Evolutionary conservation across 2,113 vertebrate genomes (phyloP).

Genomic region (Condylura cristata): DNA sequence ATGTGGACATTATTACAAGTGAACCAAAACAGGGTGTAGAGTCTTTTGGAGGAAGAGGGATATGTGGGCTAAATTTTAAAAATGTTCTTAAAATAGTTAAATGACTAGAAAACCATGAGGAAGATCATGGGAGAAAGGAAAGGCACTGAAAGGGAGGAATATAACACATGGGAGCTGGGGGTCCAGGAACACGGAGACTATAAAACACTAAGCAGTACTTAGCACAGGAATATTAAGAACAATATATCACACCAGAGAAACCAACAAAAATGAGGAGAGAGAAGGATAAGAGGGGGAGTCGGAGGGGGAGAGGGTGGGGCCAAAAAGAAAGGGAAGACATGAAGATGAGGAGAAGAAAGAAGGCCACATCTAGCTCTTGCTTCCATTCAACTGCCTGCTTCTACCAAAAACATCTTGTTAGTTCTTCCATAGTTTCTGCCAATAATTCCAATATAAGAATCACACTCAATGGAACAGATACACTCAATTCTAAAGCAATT

Average conservation of each 20-base stretch:
- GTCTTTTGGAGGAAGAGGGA: neutral
- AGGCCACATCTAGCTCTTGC: neutral
- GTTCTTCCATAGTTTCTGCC: neutral
- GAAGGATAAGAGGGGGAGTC: too few relatives aligned
- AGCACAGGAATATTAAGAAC: neutral
- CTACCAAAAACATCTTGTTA: neutral
- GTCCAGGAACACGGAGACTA: neutral
- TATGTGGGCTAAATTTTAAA: neutral
- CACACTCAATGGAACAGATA: neutral
- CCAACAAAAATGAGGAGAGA: too few relatives aligned
- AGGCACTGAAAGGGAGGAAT: neutral
- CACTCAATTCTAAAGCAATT: neutral
- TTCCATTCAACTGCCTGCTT: neutral
- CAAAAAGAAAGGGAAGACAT: neutral
- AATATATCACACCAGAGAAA: neutral
- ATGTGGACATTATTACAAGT: neutral
- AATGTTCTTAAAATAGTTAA: neutral
- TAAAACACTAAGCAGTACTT: neutral
- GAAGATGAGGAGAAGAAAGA: neutral
- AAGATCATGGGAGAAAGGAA: neutral
- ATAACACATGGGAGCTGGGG: neutral
- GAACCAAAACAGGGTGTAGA: neutral
- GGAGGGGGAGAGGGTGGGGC: neutral
- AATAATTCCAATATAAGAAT: neutral
- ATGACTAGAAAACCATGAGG: neutral